phyloP scores from a whole-genome alignment of 2,113 vertebrate species.

The Phaethon lepturus region DNA sequence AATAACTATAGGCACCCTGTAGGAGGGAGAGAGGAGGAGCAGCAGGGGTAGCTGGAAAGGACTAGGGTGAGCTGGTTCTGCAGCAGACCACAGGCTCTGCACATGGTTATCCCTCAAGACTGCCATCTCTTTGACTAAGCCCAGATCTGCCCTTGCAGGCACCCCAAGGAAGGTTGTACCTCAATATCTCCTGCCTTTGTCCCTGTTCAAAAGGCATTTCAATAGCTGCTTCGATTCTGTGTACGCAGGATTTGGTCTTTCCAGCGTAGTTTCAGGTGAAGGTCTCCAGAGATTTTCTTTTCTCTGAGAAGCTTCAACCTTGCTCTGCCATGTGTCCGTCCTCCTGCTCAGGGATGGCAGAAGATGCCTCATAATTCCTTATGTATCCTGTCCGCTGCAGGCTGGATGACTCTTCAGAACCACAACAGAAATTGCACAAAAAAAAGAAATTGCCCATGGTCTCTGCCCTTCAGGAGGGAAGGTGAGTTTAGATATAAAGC shows the following conservation, averaged over 20 bases:
- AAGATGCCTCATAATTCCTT: not conserved
- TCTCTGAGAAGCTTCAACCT: not conserved
- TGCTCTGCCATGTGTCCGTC: not conserved
- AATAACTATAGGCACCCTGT: not conserved
- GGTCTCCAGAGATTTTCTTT: not conserved
- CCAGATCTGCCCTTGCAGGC: not conserved
- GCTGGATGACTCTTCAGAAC: not conserved
- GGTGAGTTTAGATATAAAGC: not conserved
- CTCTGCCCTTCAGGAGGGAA: not conserved
- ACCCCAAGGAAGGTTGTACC: fast-evolving
- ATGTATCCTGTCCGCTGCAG: not conserved
- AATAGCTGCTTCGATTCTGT: not conserved
- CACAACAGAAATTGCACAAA: not conserved
- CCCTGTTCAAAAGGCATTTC: not conserved
- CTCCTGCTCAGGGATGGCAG: not conserved
- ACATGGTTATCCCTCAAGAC: not conserved
- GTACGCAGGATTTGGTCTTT: not conserved
- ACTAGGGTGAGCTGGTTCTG: not conserved
- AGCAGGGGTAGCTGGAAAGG: not conserved
- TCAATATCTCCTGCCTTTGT: not conserved
- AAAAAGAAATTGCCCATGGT: not conserved
- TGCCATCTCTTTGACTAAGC: not conserved
- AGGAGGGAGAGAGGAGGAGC: not conserved
- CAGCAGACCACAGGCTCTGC: not conserved
- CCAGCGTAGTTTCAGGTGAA: not conserved